Evolutionary conservation across 2,888 invertebrate species (phyloP), one percentile per base, ranked within the genome.

Genomic region (Cheilosia pagana): DNA sequence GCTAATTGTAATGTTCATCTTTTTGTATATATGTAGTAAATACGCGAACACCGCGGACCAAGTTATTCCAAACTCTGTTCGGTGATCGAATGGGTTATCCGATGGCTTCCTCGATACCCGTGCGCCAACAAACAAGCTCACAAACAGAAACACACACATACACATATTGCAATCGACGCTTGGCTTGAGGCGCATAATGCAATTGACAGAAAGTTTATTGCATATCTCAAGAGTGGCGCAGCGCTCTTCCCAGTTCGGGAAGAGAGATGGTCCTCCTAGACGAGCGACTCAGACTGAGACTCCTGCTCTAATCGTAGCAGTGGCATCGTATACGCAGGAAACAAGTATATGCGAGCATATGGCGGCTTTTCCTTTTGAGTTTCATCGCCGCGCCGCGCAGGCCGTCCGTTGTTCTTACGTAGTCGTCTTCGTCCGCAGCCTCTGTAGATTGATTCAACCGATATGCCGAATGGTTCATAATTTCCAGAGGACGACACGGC

Each of bases 131-230:
- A 67, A 63, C 35, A 62, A 59, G 35, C 41, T 43, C 21, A 48
- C 52, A 70, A 62, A 52, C 43, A 53, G 53, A 43, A 60, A 41
- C 10, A 35, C 31, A 35, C 12, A 35, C 35, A 35, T 1, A 12
- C 35, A 31, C 0, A 77, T 70, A 77, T 57, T 71, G 78, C 57
- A 85, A 81, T 85, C 79, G 74, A 81, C 60, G 65, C 81, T 81
- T 71, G 23, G 71, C 85, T 85, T 52, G 71, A 71, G 85, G 85
- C 81, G 71, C 75, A 85, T 85, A 85, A 81, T 81, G 81, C 85
- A 85, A 85, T 85, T 85, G 85, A 85, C 85, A 81, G 85, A 85
- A 85, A 85, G 85, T 85, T 85, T 85, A 85, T 85, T 85, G 85
- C 85, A 74, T 75, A 68, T 75, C 55, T 81, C 35, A 31, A 76